Evolutionary conservation across 2,797 vertebrate species (phyloP).

Genomic region (Sebastes diaconus): DNA sequence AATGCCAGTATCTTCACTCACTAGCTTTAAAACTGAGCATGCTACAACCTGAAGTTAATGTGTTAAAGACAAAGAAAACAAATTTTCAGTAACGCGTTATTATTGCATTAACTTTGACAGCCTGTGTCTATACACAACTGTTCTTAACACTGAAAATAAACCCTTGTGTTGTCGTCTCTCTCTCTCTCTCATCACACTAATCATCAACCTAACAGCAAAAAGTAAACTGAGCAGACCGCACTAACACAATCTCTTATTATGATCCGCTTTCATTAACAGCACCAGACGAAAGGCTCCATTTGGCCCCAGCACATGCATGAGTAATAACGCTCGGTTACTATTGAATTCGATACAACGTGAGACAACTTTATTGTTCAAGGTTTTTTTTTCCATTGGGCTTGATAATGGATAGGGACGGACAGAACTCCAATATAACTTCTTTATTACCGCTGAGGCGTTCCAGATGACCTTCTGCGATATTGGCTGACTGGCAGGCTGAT

Average conservation of each 20-base stretch:
- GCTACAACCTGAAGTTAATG: too few species aligned
- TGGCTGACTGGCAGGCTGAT: conserved; percentile 35
- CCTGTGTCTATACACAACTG: too few species aligned
- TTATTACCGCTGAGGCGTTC: conserved; percentile 39
- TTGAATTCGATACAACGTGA: conserved; percentile 7
- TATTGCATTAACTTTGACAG: too few species aligned
- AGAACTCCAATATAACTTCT: conserved; percentile 39
- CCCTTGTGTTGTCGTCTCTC: neutral
- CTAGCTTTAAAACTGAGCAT: too few species aligned
- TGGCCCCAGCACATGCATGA: neutral
- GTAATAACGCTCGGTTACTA: neutral
- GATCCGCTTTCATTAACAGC: conserved; percentile 34
- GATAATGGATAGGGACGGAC: conserved; percentile 23
- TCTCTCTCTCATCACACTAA: neutral
- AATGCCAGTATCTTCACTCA: too few species aligned
- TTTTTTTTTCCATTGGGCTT: neutral
- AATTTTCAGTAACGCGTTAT: too few species aligned
- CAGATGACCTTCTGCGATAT: conserved; percentile 54
- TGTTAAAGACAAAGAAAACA: too few species aligned
- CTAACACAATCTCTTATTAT: conserved; percentile 4
- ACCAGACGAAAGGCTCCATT: conserved; percentile 18
- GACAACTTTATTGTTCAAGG: conserved; percentile 11
- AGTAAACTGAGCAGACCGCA: neutral
- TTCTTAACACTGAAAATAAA: conserved; percentile 21
- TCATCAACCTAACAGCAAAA: conserved; percentile 21